A percentile compares a stretch with the other conserved stretches of the same genome.
These are phyloP conservation scores for Synaphobranchus kaupii DNA, from an alignment of 2,797 vertebrate species.

Conservation along the genomic window DNA sequence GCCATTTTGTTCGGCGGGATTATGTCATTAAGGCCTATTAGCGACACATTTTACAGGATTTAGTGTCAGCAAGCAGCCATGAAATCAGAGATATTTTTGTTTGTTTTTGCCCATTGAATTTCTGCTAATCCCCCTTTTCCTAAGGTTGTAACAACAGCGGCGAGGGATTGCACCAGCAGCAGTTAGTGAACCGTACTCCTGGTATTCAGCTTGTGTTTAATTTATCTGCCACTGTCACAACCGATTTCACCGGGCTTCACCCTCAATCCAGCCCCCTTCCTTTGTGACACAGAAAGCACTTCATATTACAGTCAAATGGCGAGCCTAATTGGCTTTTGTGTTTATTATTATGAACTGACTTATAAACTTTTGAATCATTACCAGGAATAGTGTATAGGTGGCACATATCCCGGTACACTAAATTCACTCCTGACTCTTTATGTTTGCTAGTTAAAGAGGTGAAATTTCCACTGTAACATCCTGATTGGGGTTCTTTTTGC, in stretches of 20 bases:
- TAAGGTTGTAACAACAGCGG: constrained; percentile 27
- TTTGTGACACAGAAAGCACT: constrained; percentile 6
- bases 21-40: constrained; percentile 34
- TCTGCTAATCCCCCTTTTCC: constrained; percentile 53
- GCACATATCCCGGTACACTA: neutral
- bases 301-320: neutral
- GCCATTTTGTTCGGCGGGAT: constrained; percentile 51
- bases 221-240: neutral
- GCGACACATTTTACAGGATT: constrained; percentile 44
- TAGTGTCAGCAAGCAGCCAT: constrained; percentile 48
- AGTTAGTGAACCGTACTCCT: neutral
- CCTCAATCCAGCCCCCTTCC: neutral
- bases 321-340: constrained; percentile 17
- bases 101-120: constrained; percentile 40
- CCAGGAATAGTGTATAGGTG: neutral
- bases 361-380: neutral
- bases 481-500: neutral
- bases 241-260: neutral
- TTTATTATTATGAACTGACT: constrained; percentile 18
- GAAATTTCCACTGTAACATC: neutral
- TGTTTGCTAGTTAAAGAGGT: neutral
- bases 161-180: constrained; percentile 38
- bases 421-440: neutral
- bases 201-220: neutral
- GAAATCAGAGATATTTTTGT: constrained; percentile 47